These are phyloP conservation scores for Oryzias dopingdopingensis DNA, from an alignment of 2,797 vertebrate species.

Conservation along the genomic window DNA sequence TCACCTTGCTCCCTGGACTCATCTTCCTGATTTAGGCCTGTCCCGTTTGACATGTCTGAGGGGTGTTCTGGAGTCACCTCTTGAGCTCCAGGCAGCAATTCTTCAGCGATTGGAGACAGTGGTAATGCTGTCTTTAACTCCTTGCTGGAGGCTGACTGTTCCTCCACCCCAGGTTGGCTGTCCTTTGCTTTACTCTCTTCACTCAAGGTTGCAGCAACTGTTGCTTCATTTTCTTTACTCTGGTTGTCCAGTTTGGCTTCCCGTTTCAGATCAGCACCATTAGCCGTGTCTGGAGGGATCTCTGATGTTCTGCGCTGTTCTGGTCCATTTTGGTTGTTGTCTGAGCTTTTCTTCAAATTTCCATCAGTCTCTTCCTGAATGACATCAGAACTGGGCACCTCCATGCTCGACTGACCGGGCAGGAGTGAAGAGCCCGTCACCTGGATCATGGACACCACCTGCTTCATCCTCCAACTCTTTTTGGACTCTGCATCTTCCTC, in stretches of 20 bases:
- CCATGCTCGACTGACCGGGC: slow-evolving; percentile 64
- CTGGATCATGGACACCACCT: slow-evolving; percentile 93
- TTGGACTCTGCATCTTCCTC: slow-evolving; percentile 28
- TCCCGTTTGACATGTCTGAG: slow-evolving; percentile 66
- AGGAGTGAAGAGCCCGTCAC: slow-evolving; percentile 54
- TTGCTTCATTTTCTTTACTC: slow-evolving; percentile 7
- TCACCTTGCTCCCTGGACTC: slow-evolving; percentile 10
- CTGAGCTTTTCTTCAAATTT: background rate
- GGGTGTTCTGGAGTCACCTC: background rate
- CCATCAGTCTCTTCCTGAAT: slow-evolving; percentile 59
- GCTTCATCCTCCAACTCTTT: slow-evolving; percentile 83
- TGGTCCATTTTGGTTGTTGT: slow-evolving; percentile 22
- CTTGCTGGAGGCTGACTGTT: slow-evolving; percentile 12
- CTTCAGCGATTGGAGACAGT: slow-evolving; percentile 3
- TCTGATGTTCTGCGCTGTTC: slow-evolving; percentile 44
- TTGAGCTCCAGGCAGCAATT: background rate
- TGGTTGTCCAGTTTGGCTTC: slow-evolving; percentile 13
- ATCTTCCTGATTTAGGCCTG: slow-evolving; percentile 24
- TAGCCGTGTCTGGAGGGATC: slow-evolving; percentile 44
- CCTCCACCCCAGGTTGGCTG: slow-evolving; percentile 15
- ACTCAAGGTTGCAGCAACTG: slow-evolving; percentile 17
- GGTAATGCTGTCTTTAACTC: background rate
- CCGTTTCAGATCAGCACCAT: slow-evolving; percentile 55
- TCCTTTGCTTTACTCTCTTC: slow-evolving; percentile 41
- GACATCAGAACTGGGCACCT: slow-evolving; percentile 54